A percentile compares a stretch with the other conserved stretches of the same genome.
phyloP scores from a whole-genome alignment of 2,888 invertebrate genomes.

The Blastobasis lacticolella region DNA sequence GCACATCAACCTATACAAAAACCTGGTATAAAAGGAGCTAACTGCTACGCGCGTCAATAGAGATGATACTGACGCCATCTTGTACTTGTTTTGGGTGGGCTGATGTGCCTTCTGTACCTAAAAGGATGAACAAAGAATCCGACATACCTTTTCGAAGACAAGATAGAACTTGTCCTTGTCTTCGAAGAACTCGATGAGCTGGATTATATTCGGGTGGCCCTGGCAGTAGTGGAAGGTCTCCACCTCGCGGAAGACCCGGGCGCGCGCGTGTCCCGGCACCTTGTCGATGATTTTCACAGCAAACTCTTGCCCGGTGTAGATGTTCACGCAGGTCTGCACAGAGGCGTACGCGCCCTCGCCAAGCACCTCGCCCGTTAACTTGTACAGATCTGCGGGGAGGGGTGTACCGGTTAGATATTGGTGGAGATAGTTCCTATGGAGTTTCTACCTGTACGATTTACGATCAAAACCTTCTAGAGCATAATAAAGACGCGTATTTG shows the following conservation, averaged over 20 bases:
- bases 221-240: conserved; percentile 99
- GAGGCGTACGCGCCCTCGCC: conserved; percentile 98
- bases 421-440: no score
- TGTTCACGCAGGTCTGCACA: conserved; percentile 94
- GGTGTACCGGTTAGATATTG: no score
- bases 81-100: no score
- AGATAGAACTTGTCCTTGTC: conserved; percentile 97
- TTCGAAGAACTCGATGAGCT: conserved; percentile 97
- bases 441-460: no score
- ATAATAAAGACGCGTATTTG: no score
- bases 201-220: conserved; percentile 97
- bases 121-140: not conserved
- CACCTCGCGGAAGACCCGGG: conserved; percentile 97
- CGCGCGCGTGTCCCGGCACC: conserved; percentile 94
- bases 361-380: conserved; percentile 94
- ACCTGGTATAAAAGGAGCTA: no score
- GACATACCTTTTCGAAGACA: conserved; percentile 93
- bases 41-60: no score
- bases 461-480: no score
- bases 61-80: no score
- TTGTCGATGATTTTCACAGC: conserved; percentile 99
- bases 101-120: no score
- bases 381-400: conserved; percentile 87
- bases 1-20: no score
- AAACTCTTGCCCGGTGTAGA: conserved; percentile 93